Evolutionary conservation across 53 echinoderm and acorn worm genomes (phyloP), one percentile per base, ranked within the genome.

Genomic region (Antedon mediterranea): DNA sequence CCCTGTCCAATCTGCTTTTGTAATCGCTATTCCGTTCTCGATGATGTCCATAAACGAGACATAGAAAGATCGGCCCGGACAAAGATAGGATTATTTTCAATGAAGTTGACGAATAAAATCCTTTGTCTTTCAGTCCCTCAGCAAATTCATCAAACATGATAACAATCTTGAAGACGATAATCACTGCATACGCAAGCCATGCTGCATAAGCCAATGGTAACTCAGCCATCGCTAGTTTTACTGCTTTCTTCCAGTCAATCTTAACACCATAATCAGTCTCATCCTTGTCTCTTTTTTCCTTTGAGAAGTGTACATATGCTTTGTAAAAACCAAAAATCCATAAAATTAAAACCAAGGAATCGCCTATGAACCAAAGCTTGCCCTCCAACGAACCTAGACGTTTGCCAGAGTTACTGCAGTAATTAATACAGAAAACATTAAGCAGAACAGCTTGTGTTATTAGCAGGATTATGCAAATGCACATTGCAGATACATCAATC

Each of bases 131-230:
- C 3, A 85, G 29, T 0, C 30, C 71, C 41, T 86, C 86, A 43
- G 82, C 84, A 84, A 91, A 86, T 8, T 87, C 79, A 29, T 81
- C 85, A 74, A 91, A 91, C 89, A 93, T 89, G 32, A 79, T 84
- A 29, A 84, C 82, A 0, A 93, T 71, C 71, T 89, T 93, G 2
- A 85, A 78, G 27, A 81, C 74, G 71, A 93, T 77, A 28, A 93
- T 75, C 18, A 83, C 32, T 31, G 87, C 79, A 76, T 93, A 93
- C 2, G 87, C 33, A 20, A 85, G 70, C 93, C 93, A 93, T 0
- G 82, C 79, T 15, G 86, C 77, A 74, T 93, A 93, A 30, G 93
- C 89, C 30, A 81, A 86, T 34, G 75, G 79, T 42, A 92, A 31
- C 82, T 92, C 92, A 29, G 43, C 72, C 23, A 83, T 29, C 18